Evolutionary conservation across 2,888 invertebrate species (phyloP).

Genomic region (Argyresthia goedartella): DNA sequence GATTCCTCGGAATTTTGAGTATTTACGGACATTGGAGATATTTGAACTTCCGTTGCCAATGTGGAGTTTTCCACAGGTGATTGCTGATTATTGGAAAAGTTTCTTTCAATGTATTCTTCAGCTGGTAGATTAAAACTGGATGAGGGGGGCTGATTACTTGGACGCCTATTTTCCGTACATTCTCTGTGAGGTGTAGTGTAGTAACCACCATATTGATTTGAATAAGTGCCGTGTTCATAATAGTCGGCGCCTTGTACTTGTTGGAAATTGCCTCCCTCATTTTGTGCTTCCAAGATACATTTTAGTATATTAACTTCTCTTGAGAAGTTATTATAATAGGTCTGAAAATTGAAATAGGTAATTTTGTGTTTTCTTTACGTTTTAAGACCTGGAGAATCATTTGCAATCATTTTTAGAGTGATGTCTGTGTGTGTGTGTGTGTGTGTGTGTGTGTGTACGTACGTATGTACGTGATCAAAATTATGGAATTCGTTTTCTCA

Average conservation of each 20-base stretch:
- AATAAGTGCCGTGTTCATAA: conserved; percentile 10
- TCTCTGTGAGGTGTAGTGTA: conserved; percentile 10
- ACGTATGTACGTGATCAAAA: too few relatives aligned
- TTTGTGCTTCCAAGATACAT: conserved; percentile 11
- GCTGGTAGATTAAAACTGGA: conserved; percentile 10
- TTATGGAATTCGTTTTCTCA: too few relatives aligned
- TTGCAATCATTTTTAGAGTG: too few relatives aligned
- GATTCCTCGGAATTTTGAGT: conserved; percentile 8
- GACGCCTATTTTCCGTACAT: conserved; percentile 10
- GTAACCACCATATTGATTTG: conserved; percentile 10
- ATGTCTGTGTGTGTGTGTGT: too few relatives aligned
- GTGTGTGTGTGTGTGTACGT: too few relatives aligned
- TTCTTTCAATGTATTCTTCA: conserved; percentile 11
- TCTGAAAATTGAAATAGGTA: too few relatives aligned
- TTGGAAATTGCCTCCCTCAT: conserved; percentile 6
- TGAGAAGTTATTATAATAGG: too few relatives aligned
- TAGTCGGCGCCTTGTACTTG: background rate
- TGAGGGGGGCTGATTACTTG: conserved; percentile 10
- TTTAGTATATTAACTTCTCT: conserved; percentile 11
- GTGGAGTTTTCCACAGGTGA: conserved; percentile 9
- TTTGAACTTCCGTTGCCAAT: conserved; percentile 8
- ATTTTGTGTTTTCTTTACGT: too few relatives aligned
- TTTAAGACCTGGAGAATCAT: too few relatives aligned
- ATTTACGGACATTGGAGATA: conserved; percentile 7
- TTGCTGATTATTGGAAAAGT: conserved; percentile 11